A percentile compares a stretch with the other conserved stretches of the same genome.
These are phyloP conservation scores for Amblyteles armatorius DNA, from an alignment of 2,888 invertebrate species.

Conservation along the genomic window DNA sequence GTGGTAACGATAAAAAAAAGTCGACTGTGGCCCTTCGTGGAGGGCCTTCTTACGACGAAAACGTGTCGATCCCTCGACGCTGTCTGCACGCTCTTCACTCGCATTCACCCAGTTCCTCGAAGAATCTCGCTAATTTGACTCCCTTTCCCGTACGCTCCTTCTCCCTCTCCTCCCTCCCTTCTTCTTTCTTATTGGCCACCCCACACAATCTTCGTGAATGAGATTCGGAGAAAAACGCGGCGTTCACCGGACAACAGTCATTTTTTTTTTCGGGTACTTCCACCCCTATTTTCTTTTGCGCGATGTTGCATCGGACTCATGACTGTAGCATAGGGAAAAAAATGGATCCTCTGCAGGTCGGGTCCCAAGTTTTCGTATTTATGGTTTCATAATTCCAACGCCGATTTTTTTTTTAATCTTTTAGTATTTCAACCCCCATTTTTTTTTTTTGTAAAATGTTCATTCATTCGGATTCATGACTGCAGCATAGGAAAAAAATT, in stretches of 20 bases:
- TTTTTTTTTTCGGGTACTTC: not conserved
- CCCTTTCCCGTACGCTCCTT: not conserved
- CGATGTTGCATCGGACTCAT: not conserved
- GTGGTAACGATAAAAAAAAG: slow-evolving; percentile 30
- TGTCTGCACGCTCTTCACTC: slow-evolving; percentile 8
- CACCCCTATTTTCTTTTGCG: not conserved
- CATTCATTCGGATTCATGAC: not conserved
- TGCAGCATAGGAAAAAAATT: not conserved
- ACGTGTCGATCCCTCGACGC: slow-evolving; percentile 44
- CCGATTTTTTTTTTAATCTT: not conserved
- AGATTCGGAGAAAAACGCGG: slow-evolving; percentile 3
- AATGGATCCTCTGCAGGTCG: not conserved
- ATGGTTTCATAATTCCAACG: not conserved
- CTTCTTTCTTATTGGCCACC: not conserved
- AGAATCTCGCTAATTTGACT: slow-evolving; percentile 38
- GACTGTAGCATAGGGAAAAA: not conserved
- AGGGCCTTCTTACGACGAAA: slow-evolving; percentile 36
- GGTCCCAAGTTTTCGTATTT: not conserved
- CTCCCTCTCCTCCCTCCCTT: not conserved
- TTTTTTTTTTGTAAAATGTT: not conserved
- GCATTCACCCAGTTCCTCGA: slow-evolving; percentile 38
- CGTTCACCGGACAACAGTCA: not conserved
- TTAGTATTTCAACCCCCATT: not conserved
- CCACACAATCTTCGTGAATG: not conserved
- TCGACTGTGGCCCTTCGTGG: slow-evolving; percentile 25